Percentiles rank a stretch among this genome's conserved stretches.
Evolutionary conservation across 2,888 invertebrate species (phyloP).

Genomic region (Colletes collaris): DNA sequence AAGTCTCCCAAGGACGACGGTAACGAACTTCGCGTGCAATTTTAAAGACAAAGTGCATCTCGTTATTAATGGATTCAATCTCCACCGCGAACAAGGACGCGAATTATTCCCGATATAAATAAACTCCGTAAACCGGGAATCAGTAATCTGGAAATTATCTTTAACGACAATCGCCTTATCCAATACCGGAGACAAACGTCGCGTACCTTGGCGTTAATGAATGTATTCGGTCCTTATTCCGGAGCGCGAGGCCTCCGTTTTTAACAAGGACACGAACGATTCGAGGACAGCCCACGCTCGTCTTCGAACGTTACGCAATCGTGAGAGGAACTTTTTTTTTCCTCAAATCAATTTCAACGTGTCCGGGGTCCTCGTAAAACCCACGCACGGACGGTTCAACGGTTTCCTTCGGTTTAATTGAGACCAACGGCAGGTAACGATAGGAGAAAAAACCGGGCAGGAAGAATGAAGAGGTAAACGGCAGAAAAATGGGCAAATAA

Average conservation of each 20-base stretch:
- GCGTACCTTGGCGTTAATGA: neutral
- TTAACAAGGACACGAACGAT: neutral
- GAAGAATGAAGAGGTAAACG: conserved; percentile 63
- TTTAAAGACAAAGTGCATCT: too few species aligned
- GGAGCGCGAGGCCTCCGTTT: neutral
- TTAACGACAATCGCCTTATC: too few species aligned
- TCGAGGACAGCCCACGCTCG: conserved; percentile 8
- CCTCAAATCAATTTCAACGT: conserved; percentile 47
- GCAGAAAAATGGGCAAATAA: conserved; percentile 72
- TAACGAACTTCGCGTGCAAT: too few species aligned
- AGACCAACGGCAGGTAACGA: conserved; percentile 64
- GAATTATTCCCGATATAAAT: neutral
- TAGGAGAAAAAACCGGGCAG: conserved; percentile 24
- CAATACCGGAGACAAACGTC: too few species aligned
- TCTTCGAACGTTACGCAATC: conserved; percentile 29
- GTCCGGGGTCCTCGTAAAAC: conserved; percentile 27
- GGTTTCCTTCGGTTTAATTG: conserved; percentile 54
- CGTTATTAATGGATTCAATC: too few species aligned
- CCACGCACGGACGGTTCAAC: conserved; percentile 40
- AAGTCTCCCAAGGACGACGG: too few species aligned
- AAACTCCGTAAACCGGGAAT: too few species aligned
- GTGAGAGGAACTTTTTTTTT: conserved; percentile 43
- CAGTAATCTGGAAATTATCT: too few species aligned
- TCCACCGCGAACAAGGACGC: neutral
- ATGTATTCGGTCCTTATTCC: neutral